These are phyloP conservation scores for Invenusta paracnida DNA, from an alignment of 2,888 invertebrate genomes.

Conservation along the genomic window DNA sequence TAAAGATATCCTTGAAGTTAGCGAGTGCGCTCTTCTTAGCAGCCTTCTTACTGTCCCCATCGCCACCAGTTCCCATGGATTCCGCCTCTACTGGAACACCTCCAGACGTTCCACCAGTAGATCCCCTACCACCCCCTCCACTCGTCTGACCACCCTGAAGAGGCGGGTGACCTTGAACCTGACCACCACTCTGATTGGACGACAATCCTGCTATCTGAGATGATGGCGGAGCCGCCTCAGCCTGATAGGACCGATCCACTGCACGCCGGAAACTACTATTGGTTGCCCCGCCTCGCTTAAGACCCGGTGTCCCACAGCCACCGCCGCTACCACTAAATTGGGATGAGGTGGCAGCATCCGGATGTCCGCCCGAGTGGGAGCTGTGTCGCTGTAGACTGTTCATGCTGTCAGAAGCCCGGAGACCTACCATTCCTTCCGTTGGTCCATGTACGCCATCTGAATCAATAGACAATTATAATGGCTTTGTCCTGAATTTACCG, in stretches of 20 bases:
- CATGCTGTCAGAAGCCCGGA: background rate
- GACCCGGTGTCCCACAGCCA: too few species aligned
- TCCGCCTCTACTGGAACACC: background rate
- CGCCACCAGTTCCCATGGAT: too few species aligned
- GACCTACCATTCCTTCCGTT: too few species aligned
- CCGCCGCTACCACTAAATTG: background rate
- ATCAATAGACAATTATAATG: too few species aligned
- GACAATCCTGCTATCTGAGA: background rate
- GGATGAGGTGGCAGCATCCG: background rate
- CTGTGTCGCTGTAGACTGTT: background rate
- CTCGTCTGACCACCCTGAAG: background rate
- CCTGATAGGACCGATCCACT: constrained; percentile 2
- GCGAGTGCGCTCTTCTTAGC: constrained; percentile 1
- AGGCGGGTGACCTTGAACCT: background rate
- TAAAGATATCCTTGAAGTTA: constrained; percentile 11
- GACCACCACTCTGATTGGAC: background rate
- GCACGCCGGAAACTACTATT: constrained; percentile 1
- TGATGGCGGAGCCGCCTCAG: background rate
- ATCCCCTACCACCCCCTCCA: background rate
- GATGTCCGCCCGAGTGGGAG: background rate
- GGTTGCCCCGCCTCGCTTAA: constrained; percentile 1
- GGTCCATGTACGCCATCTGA: too few species aligned
- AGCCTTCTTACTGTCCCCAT: background rate
- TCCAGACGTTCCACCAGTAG: too few species aligned
- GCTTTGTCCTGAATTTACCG: too few species aligned